These are phyloP conservation scores for Trachelus iudaicus DNA, from an alignment of 2,888 invertebrate genomes.

Conservation along the genomic window DNA sequence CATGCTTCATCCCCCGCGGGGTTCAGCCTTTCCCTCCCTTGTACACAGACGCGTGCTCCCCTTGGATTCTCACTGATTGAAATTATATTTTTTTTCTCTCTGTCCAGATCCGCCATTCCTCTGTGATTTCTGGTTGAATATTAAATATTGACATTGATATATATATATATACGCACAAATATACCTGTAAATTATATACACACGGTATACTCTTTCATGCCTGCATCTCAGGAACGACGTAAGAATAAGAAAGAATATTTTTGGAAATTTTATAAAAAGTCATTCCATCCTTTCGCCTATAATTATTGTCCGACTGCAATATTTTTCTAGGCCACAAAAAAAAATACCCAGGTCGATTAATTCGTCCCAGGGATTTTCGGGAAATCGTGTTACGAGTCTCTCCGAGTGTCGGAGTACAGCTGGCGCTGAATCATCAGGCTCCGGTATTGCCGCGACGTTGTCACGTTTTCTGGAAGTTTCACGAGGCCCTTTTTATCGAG, in stretches of 20 bases:
- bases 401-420: conserved; percentile 35
- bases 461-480: conserved; percentile 31
- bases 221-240: no score
- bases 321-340: background rate
- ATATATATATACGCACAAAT: no score
- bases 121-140: background rate
- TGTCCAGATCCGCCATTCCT: conserved; percentile 17
- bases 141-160: background rate
- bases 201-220: no score
- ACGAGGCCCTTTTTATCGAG: conserved; percentile 14
- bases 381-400: background rate
- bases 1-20: conserved; percentile 57
- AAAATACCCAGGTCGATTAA: background rate
- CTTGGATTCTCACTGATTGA: conserved; percentile 39
- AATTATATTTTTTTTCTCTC: conserved; percentile 45
- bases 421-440: conserved; percentile 53
- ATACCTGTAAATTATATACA: no score
- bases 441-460: conserved; percentile 28
- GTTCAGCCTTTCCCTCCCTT: conserved; percentile 22
- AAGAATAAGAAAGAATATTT: no score
- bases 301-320: background rate
- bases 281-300: background rate
- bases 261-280: background rate
- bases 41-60: conserved; percentile 15
- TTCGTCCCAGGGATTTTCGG: background rate